Percentiles rank a stretch among this genome's conserved stretches.
Evolutionary conservation across 2,113 vertebrate genomes (phyloP).

Genomic region (Rissa tridactyla): DNA sequence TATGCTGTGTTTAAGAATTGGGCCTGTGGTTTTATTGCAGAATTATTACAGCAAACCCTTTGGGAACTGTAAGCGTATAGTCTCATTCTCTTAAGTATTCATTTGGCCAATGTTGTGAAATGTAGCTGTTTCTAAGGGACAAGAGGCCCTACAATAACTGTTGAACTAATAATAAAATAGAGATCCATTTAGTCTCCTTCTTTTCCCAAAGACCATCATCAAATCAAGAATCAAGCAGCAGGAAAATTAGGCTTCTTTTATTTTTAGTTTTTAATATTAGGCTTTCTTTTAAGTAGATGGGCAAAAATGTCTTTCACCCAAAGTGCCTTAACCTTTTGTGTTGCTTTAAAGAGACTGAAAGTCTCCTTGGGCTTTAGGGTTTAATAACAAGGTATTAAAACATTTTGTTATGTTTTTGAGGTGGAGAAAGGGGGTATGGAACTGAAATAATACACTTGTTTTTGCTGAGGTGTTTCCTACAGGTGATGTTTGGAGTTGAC

Average conservation of each 20-base stretch:
- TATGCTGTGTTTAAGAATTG: slow-evolving; percentile 53
- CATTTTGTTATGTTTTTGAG: not conserved
- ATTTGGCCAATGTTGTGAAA: not conserved
- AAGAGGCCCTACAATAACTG: not conserved
- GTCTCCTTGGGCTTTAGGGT: not conserved
- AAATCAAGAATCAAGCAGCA: not conserved
- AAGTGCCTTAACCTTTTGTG: not conserved
- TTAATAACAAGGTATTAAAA: not conserved
- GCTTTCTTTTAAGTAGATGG: not conserved
- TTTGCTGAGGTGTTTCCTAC: not conserved
- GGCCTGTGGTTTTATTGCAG: slow-evolving; percentile 63
- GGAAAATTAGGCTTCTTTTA: not conserved
- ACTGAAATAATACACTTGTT: not conserved
- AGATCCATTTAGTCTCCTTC: not conserved
- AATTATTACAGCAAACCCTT: slow-evolving; percentile 46
- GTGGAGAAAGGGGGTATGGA: not conserved
- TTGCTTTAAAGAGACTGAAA: not conserved
- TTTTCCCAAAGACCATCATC: not conserved
- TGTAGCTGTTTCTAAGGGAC: not conserved
- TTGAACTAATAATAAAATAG: not conserved
- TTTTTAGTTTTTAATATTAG: not conserved
- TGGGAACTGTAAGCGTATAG: not conserved
- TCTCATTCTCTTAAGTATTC: slow-evolving; percentile 20
- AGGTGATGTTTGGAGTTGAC: not conserved
- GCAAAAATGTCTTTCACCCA: not conserved